Evolutionary conservation across 2,888 invertebrate genomes (phyloP), one percentile per base, ranked within the genome.

Genomic region (Ormyrus pomaceus): DNA sequence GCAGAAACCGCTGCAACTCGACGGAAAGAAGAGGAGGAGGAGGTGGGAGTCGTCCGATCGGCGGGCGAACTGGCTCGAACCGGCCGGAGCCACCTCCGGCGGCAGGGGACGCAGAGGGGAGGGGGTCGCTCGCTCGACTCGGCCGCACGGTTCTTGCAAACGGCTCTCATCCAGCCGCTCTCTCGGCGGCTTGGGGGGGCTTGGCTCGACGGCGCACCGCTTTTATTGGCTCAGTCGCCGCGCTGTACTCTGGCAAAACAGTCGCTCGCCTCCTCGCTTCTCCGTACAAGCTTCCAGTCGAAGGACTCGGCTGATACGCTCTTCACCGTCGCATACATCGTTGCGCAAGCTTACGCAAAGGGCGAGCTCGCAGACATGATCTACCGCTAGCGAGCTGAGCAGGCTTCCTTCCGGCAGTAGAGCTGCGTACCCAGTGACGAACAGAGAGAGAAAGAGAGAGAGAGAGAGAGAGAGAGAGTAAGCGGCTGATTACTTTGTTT

Each of bases 61-160:
- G 8, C 66, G 45, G 62, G n/a, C 46, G 85, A 89, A 89, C 88
- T 86, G 88, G 88, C 87, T 89, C 74, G 83, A 87, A 89, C 89
- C 86, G 88, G 89, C 86, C 80, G 81, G 77, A 88, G 86, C 88
- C 86, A 84, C 84, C 73, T 79, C 79, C 79, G 77, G 70, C 53
- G n/a, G 34, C 59, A 73, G 70, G 62, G 62, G 71, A 9, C 58
- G 76, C 45, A 68, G 34, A n/a, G 58, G 69, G 53, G 68, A 19
- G 48, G 19, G 34, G 34, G 34, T 34, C 34, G 34, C 88, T 86
- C 87, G 88, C 87, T 89, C 74, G 83, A 87, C 88, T 88, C 86
- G 88, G 89, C 86, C 80, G 81, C 77, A 88, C 59, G 76, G 70
- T 58, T 62, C 68, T 11, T 55, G 78, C 48, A 68, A 46, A 46